A percentile compares a stretch with the other conserved stretches of the same genome.
Conservation (phyloP, 1,140 invertebrate genomes). For the Trypoxylus dichotomus region DNA sequence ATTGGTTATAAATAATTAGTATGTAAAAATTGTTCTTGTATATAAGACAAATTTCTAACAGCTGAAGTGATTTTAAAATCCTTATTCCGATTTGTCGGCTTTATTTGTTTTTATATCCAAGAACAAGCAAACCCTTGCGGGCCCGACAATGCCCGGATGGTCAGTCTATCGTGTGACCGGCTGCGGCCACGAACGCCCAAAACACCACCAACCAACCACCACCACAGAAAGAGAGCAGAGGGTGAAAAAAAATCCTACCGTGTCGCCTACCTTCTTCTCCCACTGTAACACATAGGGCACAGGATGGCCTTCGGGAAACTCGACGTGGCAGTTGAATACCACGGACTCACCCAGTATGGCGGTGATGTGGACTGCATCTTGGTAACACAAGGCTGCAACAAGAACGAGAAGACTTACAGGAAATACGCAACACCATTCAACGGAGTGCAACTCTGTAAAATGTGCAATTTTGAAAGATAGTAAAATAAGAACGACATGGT, state of each 20-base stretch:
- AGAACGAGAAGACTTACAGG: slow-evolving; percentile 29
- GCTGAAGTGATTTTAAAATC: not conserved
- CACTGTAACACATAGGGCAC: slow-evolving; percentile 96
- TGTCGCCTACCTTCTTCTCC: slow-evolving; percentile 96
- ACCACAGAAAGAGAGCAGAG: slow-evolving; percentile 61
- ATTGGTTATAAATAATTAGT: not conserved
- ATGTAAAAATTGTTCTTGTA: slow-evolving; percentile 14
- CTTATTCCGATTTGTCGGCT: not conserved
- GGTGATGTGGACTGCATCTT: slow-evolving; percentile 92
- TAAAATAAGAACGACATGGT: no score
- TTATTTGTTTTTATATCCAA: not conserved
- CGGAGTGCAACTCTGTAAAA: slow-evolving; percentile 10
- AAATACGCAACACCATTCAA: slow-evolving; percentile 27
- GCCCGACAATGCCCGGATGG: not conserved
- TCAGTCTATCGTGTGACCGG: not conserved
- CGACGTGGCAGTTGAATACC: slow-evolving; percentile 94
- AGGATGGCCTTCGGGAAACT: slow-evolving; percentile 90
- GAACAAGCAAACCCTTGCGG: not conserved
- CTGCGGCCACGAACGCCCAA: not conserved
- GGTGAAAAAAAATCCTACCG: slow-evolving; percentile 76
- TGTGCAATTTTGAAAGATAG: not conserved
- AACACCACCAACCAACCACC: slow-evolving; percentile 9
- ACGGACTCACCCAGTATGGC: slow-evolving; percentile 93
- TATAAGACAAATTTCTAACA: not conserved
- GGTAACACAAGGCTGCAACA: slow-evolving; percentile 59